A percentile compares a stretch with the other conserved stretches of the same genome.
phyloP scores from a whole-genome alignment of 2,888 invertebrate genomes.

The Enchytraeus crypticus region DNA sequence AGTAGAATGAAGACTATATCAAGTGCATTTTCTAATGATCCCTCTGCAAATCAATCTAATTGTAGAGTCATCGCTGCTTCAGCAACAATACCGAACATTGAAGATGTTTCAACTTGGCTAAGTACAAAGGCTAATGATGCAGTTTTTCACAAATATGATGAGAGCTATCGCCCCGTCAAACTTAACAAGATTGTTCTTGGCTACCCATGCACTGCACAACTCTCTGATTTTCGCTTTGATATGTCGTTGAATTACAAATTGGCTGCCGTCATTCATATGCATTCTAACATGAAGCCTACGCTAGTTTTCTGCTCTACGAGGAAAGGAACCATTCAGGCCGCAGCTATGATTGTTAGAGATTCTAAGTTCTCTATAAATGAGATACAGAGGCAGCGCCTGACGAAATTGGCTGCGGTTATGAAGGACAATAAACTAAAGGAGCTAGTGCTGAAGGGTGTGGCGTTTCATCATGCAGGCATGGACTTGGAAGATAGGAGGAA shows the following conservation, averaged over 20 bases:
- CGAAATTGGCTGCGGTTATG: slow-evolving; percentile 45
- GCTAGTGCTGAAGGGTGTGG: slow-evolving; percentile 59
- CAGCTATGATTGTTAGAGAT: slow-evolving; percentile 58
- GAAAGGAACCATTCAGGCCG: slow-evolving; percentile 64
- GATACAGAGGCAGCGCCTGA: slow-evolving; percentile 55
- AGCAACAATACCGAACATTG: slow-evolving; percentile 69
- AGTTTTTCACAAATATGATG: slow-evolving; percentile 56
- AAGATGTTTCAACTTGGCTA: slow-evolving; percentile 53
- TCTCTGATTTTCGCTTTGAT: slow-evolving; percentile 65
- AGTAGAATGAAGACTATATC: slow-evolving; percentile 71
- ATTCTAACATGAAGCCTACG: slow-evolving; percentile 66
- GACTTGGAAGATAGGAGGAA: slow-evolving; percentile 58
- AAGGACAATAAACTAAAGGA: slow-evolving; percentile 53
- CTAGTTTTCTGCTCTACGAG: slow-evolving; percentile 65
- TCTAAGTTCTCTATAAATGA: slow-evolving; percentile 53
- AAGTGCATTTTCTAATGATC: slow-evolving; percentile 34
- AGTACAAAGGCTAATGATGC: neutral
- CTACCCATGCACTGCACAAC: slow-evolving; percentile 56
- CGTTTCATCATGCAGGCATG: slow-evolving; percentile 71
- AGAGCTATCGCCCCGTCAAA: slow-evolving; percentile 65
- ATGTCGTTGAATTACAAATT: slow-evolving; percentile 68
- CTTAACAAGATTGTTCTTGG: slow-evolving; percentile 66
- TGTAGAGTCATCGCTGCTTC: slow-evolving; percentile 66
- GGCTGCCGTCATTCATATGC: slow-evolving; percentile 60
- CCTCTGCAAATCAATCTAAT: slow-evolving; percentile 1